These are phyloP conservation scores for Chionodraco myersi DNA, from an alignment of 2,113 vertebrate genomes.

Conservation along the genomic window DNA sequence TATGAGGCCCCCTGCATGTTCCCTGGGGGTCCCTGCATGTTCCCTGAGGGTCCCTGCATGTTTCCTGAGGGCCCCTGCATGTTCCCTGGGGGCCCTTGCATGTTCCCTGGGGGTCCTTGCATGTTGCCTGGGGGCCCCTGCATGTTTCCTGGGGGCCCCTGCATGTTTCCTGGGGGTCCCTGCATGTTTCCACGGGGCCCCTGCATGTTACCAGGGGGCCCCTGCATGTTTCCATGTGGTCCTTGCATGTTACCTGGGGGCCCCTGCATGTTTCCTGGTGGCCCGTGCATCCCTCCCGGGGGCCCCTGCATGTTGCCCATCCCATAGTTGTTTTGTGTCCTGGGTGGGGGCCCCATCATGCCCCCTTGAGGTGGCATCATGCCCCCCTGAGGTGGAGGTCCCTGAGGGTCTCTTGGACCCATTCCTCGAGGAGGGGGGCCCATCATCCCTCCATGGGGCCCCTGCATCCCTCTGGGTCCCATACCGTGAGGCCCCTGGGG, in stretches of 20 bases:
- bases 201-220: slow-evolving; percentile 72
- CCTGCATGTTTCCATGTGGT: slow-evolving; percentile 74
- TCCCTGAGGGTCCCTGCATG: slow-evolving; percentile 74
- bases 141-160: slow-evolving; percentile 79
- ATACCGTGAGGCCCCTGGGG: slow-evolving; percentile 88
- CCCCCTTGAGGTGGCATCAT: slow-evolving; percentile 85
- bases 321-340: slow-evolving; percentile 86
- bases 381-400: no score
- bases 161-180: slow-evolving; percentile 73
- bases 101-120: slow-evolving; percentile 71
- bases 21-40: slow-evolving; percentile 63
- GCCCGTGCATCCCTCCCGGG: slow-evolving; percentile 81
- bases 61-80: slow-evolving; percentile 66
- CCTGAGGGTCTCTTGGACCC: slow-evolving; percentile 85
- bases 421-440: slow-evolving; percentile 84
- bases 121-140: slow-evolving; percentile 80
- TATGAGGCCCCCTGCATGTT: slow-evolving; percentile 82
- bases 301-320: slow-evolving; percentile 81
- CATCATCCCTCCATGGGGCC: slow-evolving; percentile 81
- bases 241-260: slow-evolving; percentile 72
- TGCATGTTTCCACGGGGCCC: slow-evolving; percentile 68
- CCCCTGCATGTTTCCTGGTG: slow-evolving; percentile 76
- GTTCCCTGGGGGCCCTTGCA: slow-evolving; percentile 75
- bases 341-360: slow-evolving; percentile 87
- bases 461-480: slow-evolving; percentile 86